phyloP scores from a whole-genome alignment of 2,888 invertebrate species.

The Erebia aethiops region DNA sequence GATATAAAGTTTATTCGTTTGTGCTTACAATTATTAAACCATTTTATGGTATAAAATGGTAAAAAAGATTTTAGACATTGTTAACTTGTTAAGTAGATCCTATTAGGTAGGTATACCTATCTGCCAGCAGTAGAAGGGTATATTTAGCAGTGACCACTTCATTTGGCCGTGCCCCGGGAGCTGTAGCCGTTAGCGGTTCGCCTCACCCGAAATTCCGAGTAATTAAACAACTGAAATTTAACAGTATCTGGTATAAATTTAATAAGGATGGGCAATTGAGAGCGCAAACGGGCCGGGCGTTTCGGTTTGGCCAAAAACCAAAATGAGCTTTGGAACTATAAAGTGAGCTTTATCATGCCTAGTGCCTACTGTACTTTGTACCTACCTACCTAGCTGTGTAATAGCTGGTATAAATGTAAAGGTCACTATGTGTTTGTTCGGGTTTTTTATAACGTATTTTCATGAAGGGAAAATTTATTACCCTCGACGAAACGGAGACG shows the following conservation, averaged over 20 bases:
- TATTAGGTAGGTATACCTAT: background rate
- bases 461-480: background rate
- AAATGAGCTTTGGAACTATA: slow-evolving; percentile 53
- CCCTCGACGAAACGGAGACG: too few species aligned
- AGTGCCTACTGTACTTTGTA: background rate
- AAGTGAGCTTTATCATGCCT: slow-evolving; percentile 11
- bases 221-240: slow-evolving; percentile 81
- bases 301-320: slow-evolving; percentile 79
- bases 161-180: slow-evolving; percentile 40
- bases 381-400: background rate
- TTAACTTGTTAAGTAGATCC: too few species aligned
- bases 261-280: slow-evolving; percentile 78
- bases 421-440: background rate
- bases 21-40: too few species aligned
- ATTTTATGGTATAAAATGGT: too few species aligned
- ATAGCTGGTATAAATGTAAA: background rate
- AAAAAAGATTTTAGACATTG: too few species aligned
- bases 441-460: background rate
- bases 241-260: slow-evolving; percentile 78
- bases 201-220: slow-evolving; percentile 72
- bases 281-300: slow-evolving; percentile 70
- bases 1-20: too few species aligned
- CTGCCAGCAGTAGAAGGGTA: background rate
- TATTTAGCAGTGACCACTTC: slow-evolving; percentile 51
- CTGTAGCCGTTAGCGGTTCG: slow-evolving; percentile 59